Base-by-base conservation (phyloP, 2,113 vertebrate species). In the Polyodon spathula region DNA sequence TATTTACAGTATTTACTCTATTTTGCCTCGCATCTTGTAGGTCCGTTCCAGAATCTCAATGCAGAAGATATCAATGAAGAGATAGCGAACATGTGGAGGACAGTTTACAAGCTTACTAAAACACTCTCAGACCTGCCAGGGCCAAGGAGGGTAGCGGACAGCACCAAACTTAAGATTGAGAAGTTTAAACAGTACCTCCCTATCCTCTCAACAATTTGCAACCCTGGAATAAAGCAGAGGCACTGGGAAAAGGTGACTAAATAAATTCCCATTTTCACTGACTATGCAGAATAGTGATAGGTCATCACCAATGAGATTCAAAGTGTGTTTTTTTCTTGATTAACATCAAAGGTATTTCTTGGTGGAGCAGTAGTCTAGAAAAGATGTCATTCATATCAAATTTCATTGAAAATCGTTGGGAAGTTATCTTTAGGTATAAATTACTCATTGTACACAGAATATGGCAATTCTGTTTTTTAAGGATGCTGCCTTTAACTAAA, bases 231-330 rank as follows among this genome's bases (percentile, higher is more conserved):
- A 68, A 96, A 92, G 73, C 82, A 82, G 0, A 81, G 89, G 1
- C 94, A 97, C 63, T 97, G 95, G 95, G 66, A 90, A 3, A 78
- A 85, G 90, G 94, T 95, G 8, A 42, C 38, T 54, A 14, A n/a
- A 50, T 10, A 5, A n/a, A 12, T 4, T 12, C 41, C 5, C 6
- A 6, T 61, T 11, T 10, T 27, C 50, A 37, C 14, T 55, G 10
- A 27, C 14, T 42, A 37, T 48, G 17, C 11, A 52, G 8, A 51
- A 8, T 27, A 6, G 12, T 40, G 16, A n/a, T 39, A 37, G 12
- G 48, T 40, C 27, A 63, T 17, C 60, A 66, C 60, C 39, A 9
- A 7, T 67, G 53, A 54, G 48, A 15, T 5, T 12, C 3, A 17
- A n/a, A n/a, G n/a, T n/a, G n/a, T n/a, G n/a, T n/a, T n/a, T n/a